Conservation (phyloP, 2,797 vertebrate genomes). For the Microhierax caerulescens region DNA sequence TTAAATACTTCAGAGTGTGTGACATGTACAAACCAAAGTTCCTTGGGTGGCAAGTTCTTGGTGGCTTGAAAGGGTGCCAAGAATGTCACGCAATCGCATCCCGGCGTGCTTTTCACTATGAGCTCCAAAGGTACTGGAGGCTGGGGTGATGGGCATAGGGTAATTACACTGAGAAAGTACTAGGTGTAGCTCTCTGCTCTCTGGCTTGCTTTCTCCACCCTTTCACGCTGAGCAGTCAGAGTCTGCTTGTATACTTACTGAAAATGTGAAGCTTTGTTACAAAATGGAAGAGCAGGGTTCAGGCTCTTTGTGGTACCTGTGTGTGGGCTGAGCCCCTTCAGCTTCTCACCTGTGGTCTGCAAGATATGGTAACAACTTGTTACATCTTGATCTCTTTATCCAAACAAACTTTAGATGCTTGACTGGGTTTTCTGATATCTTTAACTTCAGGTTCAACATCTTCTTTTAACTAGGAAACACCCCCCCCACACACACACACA, state of each 20-base stretch:
- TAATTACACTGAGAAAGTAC: background rate
- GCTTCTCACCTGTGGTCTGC: background rate
- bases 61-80: background rate
- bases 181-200: background rate
- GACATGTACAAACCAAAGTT: conserved; percentile 35
- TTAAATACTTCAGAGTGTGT: background rate
- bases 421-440: background rate
- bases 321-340: background rate
- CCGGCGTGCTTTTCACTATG: background rate
- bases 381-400: background rate
- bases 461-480: background rate
- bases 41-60: conserved; percentile 29
- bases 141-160: background rate
- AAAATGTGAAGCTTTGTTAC: background rate
- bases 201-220: background rate
- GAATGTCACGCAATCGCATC: background rate
- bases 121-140: background rate
- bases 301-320: background rate
- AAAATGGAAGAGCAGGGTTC: background rate
- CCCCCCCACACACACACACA: no score
- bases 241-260: background rate
- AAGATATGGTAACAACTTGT: fast-evolving
- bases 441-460: background rate
- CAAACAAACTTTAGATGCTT: background rate
- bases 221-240: background rate